Evolutionary conservation across 2,797 vertebrate species (phyloP).

Genomic region (Etheostoma perlongum): DNA sequence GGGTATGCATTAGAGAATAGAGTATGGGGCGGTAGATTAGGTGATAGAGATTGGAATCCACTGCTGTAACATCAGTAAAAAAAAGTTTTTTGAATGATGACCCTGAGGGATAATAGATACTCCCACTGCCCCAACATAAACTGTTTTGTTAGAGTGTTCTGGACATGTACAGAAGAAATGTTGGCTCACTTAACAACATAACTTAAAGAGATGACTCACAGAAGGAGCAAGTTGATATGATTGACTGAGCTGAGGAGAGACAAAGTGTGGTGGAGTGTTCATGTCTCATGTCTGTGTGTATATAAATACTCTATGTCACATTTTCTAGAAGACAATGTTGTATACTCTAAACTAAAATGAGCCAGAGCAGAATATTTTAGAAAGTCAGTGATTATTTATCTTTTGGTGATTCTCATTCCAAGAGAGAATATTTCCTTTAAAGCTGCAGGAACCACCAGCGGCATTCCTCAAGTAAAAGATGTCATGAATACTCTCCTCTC

Average conservation of each 20-base stretch:
- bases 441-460: conserved; percentile 28
- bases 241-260: conserved; percentile 18
- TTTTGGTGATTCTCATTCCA: conserved; percentile 12
- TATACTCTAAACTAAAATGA: conserved; percentile 1
- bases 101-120: conserved; percentile 61
- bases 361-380: neutral
- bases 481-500: neutral
- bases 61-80: conserved; percentile 73
- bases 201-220: conserved; percentile 54
- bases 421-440: conserved; percentile 56
- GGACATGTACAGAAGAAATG: conserved; percentile 42
- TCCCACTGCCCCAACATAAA: conserved; percentile 51
- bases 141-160: conserved; percentile 41
- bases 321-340: neutral
- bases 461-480: neutral
- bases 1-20: conserved; percentile 75
- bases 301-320: neutral
- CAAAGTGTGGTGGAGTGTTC: conserved; percentile 4
- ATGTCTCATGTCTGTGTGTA: neutral
- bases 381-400: conserved; percentile 24
- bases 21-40: conserved; percentile 52
- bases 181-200: conserved; percentile 34
- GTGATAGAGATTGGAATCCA: conserved; percentile 74
- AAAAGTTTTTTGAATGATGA: conserved; percentile 47
- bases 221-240: conserved; percentile 9